Evolutionary conservation across 2,888 invertebrate species (phyloP).

Genomic region (Trissoscelio sp.): DNA sequence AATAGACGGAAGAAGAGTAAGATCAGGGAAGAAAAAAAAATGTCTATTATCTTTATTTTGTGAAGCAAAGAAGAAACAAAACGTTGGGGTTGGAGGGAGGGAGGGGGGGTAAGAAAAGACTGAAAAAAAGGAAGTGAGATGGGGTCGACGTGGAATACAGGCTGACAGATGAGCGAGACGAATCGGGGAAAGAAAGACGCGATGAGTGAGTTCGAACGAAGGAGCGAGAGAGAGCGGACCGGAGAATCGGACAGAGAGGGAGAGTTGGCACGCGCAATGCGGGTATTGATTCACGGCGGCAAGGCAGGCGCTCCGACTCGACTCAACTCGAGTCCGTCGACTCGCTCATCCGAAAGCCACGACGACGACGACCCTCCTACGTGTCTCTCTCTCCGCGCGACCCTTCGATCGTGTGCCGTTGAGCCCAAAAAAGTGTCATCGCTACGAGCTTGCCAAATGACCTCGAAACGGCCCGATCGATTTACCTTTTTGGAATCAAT

Average conservation of each 20-base stretch:
- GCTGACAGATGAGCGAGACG: slow-evolving; percentile 59
- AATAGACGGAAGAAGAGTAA: neutral
- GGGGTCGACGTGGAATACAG: slow-evolving; percentile 43
- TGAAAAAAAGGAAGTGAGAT: slow-evolving; percentile 5
- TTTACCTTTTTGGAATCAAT: slow-evolving; percentile 60
- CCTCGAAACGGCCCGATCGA: slow-evolving; percentile 65
- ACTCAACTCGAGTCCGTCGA: slow-evolving; percentile 77
- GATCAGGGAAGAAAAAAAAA: neutral
- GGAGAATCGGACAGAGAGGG: slow-evolving; percentile 84
- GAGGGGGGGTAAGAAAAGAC: neutral
- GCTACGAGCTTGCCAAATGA: slow-evolving; percentile 63
- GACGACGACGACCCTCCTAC: slow-evolving; percentile 66
- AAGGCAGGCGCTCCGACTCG: slow-evolving; percentile 84
- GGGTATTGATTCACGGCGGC: slow-evolving; percentile 84
- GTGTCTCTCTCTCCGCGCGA: slow-evolving; percentile 35
- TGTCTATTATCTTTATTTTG: slow-evolving; percentile 33
- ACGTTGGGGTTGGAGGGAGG: slow-evolving; percentile 5
- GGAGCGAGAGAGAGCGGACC: slow-evolving; percentile 64
- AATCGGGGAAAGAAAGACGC: slow-evolving; percentile 58
- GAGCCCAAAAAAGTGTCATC: slow-evolving; percentile 69
- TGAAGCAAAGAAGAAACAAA: slow-evolving; percentile 32
- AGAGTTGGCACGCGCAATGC: slow-evolving; percentile 83
- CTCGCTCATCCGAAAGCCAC: slow-evolving; percentile 72
- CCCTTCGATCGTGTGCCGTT: slow-evolving; percentile 67
- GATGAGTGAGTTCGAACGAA: slow-evolving; percentile 49